phyloP scores from a whole-genome alignment of 2,113 vertebrate species.

The Paracanthobrama guichenoti region DNA sequence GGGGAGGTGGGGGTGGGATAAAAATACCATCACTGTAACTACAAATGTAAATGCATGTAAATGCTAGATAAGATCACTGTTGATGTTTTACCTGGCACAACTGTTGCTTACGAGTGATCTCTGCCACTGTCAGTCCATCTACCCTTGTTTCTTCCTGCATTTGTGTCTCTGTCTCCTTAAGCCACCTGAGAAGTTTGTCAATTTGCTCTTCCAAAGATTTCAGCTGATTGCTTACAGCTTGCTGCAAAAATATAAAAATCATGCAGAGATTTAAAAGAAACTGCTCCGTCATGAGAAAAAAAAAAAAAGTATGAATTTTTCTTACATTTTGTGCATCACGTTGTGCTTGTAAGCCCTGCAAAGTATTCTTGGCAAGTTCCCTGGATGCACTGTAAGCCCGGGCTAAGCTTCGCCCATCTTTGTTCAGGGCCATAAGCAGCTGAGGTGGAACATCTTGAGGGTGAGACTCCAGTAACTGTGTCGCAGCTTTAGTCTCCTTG shows the following conservation, averaged over 20 bases:
- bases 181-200: slow-evolving; percentile 78
- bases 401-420: slow-evolving; percentile 87
- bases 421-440: slow-evolving; percentile 87
- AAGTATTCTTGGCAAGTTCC: slow-evolving; percentile 71
- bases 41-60: not conserved
- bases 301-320: not conserved
- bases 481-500: slow-evolving; percentile 79
- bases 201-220: slow-evolving; percentile 71
- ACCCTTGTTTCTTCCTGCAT: slow-evolving; percentile 57
- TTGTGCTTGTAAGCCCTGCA: slow-evolving; percentile 74
- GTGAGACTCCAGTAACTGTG: slow-evolving; percentile 73
- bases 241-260: slow-evolving; percentile 57
- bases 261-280: not conserved
- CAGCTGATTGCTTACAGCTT: slow-evolving; percentile 69
- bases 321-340: slow-evolving; percentile 80
- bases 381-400: slow-evolving; percentile 81
- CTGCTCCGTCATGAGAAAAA: not conserved
- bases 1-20: fast-evolving
- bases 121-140: slow-evolving; percentile 36
- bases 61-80: not conserved
- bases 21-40: not conserved
- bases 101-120: slow-evolving; percentile 69
- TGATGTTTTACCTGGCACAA: slow-evolving; percentile 74
- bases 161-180: slow-evolving; percentile 67
- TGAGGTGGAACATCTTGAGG: slow-evolving; percentile 86